Evolutionary conservation across 2,113 vertebrate genomes (phyloP).

Genomic region (Vidua chalybeata): DNA sequence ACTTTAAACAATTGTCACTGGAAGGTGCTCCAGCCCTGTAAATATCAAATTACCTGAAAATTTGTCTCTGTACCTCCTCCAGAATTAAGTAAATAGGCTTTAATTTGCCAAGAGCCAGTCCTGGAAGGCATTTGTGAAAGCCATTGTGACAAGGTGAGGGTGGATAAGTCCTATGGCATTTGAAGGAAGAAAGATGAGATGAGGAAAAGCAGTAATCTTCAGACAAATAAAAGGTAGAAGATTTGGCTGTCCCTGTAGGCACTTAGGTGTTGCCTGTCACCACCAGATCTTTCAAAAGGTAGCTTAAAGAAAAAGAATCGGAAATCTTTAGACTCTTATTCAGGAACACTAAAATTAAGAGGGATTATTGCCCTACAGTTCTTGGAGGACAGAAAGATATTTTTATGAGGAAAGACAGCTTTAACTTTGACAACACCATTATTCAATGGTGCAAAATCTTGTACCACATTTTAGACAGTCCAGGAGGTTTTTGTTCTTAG

Average conservation of each 20-base stretch:
- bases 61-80: neutral
- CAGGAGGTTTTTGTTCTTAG: neutral
- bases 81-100: conserved; percentile 15
- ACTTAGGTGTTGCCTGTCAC: neutral
- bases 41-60: conserved; percentile 3
- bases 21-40: conserved; percentile 4
- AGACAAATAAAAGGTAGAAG: neutral
- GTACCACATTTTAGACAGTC: neutral
- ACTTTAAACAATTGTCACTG: neutral
- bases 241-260: neutral
- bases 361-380: neutral
- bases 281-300: neutral
- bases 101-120: neutral
- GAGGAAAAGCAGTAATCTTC: conserved; percentile 1
- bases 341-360: neutral
- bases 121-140: neutral
- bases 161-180: neutral
- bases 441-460: neutral
- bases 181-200: conserved; percentile 4
- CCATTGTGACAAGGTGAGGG: neutral
- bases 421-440: neutral
- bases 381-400: neutral
- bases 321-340: neutral
- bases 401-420: neutral
- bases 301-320: neutral